A percentile compares a stretch with the other conserved stretches of the same genome.
phyloP scores from a whole-genome alignment of 2,113 vertebrate species.

The Mugil cephalus region DNA sequence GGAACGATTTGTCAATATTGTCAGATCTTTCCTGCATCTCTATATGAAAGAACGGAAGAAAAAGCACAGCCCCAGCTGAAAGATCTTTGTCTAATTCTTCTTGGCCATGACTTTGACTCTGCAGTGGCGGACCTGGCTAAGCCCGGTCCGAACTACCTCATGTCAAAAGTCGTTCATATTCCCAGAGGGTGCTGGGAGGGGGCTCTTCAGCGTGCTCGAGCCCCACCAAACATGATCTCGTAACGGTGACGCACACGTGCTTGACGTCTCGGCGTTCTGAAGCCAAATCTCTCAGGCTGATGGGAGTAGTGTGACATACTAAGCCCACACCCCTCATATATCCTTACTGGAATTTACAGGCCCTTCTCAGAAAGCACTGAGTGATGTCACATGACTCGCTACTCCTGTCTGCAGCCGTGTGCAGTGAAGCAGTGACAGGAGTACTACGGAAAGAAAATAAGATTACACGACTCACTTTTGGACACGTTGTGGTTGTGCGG shows the following conservation, averaged over 20 bases:
- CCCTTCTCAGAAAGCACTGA: constrained; percentile 74
- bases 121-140: constrained; percentile 45
- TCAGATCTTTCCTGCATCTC: too few relatives aligned
- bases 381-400: constrained; percentile 76
- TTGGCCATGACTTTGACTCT: constrained; percentile 26
- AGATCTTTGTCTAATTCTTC: constrained; percentile 3
- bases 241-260: constrained; percentile 68
- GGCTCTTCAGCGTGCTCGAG: constrained; percentile 46
- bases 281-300: constrained; percentile 59
- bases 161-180: constrained; percentile 63
- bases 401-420: constrained; percentile 22
- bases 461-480: constrained; percentile 23
- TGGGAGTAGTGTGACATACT: constrained; percentile 73
- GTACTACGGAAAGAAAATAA: constrained; percentile 30
- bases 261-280: constrained; percentile 59
- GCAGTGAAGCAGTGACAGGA: constrained; percentile 20
- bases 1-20: too few relatives aligned
- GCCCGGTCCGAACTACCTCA: constrained; percentile 53
- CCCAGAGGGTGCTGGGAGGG: constrained; percentile 46
- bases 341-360: constrained; percentile 77
- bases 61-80: neutral
- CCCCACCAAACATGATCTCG: constrained; percentile 56
- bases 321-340: constrained; percentile 71
- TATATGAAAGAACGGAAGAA: neutral
- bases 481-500: constrained; percentile 9